Conservation (phyloP, 2,113 vertebrate species). For the Eubucco bourcierii region DNA sequence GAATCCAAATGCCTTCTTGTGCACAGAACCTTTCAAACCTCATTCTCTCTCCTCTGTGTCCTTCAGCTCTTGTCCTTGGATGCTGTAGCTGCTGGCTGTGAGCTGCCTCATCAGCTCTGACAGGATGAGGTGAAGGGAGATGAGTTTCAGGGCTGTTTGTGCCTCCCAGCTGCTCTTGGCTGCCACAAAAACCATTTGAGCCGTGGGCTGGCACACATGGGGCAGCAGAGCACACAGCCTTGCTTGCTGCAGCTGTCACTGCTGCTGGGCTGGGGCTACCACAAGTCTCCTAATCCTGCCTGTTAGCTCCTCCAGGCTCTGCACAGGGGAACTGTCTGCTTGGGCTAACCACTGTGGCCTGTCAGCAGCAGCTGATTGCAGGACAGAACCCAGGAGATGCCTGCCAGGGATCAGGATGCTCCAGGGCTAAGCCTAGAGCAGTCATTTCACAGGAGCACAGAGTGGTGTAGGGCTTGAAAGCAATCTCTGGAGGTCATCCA, state of each 20-base stretch:
- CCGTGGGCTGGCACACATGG: background rate
- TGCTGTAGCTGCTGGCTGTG: background rate
- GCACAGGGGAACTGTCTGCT: background rate
- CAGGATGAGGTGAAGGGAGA: background rate
- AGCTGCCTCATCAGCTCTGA: background rate
- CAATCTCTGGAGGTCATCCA: too few species aligned
- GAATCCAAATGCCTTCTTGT: background rate
- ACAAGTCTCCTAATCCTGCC: background rate
- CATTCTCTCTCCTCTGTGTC: background rate
- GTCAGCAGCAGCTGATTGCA: background rate
- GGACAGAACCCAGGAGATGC: background rate
- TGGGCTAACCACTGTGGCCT: background rate
- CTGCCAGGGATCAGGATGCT: background rate
- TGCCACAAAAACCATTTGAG: conserved; percentile 33
- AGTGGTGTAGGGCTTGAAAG: too few species aligned
- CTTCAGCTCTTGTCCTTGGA: background rate
- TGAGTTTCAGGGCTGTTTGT: background rate
- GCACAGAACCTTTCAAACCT: background rate
- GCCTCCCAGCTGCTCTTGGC: conserved; percentile 34
- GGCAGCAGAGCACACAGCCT: background rate
- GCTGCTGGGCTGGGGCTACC: background rate
- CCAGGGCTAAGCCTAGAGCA: too few species aligned
- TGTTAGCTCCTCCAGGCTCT: conserved; percentile 18
- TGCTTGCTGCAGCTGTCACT: background rate
- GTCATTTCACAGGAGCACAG: too few species aligned